Evolutionary conservation across 1,140 invertebrate genomes (phyloP).

Genomic region (Diplogasteroides magnus): DNA sequence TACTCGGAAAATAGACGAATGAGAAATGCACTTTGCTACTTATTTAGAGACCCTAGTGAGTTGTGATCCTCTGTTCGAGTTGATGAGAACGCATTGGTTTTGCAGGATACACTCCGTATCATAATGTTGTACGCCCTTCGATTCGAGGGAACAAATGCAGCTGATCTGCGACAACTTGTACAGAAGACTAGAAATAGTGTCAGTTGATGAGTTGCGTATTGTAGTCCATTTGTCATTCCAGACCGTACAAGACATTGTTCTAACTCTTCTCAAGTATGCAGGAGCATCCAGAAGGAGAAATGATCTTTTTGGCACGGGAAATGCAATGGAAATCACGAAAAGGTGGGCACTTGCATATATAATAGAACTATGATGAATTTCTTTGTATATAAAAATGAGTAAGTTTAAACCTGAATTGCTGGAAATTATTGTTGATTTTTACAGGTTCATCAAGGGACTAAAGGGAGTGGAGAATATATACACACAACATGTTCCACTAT

Average conservation of each 20-base stretch:
- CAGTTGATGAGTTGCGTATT: too few relatives aligned
- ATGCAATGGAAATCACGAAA: constrained; percentile 53
- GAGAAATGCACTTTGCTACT: too few relatives aligned
- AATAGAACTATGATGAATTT: not conserved
- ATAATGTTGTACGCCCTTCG: constrained; percentile 86
- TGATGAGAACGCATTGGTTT: too few relatives aligned
- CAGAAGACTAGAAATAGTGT: not conserved
- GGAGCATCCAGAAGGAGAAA: constrained; percentile 36
- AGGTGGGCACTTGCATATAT: constrained; percentile 3
- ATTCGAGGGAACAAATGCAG: constrained; percentile 65
- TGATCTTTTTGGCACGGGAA: constrained; percentile 50
- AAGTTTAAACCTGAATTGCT: constrained; percentile 13
- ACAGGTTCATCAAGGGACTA: constrained; percentile 52
- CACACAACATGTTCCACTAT: constrained; percentile 52
- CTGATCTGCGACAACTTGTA: constrained; percentile 18
- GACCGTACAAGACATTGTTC: constrained; percentile 7
- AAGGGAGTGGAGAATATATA: constrained; percentile 55
- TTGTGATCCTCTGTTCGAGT: too few relatives aligned
- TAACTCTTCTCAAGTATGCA: constrained; percentile 40
- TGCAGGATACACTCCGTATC: constrained; percentile 77
- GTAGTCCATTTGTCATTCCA: too few relatives aligned
- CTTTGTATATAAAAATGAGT: constrained; percentile 9
- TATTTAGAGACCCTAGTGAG: too few relatives aligned
- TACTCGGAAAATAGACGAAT: too few relatives aligned
- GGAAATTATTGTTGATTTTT: not conserved